Conservation (phyloP, 2,797 vertebrate species). For the Crocodylus rhombifer region DNA sequence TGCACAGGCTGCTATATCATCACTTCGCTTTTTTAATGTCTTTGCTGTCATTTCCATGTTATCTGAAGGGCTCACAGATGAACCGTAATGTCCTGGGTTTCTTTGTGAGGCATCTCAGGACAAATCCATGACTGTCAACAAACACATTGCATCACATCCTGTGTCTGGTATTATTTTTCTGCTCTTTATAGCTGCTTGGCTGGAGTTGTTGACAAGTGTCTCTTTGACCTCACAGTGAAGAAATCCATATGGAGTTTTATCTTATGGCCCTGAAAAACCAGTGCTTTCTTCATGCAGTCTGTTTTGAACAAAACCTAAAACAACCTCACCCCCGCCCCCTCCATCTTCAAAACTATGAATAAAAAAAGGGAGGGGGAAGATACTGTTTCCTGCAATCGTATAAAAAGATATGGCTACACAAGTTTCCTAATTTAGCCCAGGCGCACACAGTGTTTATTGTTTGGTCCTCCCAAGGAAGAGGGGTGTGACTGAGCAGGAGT, state of each 20-base stretch:
- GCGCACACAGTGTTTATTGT: not conserved
- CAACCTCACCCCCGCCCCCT: not conserved
- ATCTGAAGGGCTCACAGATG: not conserved
- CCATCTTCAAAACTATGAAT: not conserved
- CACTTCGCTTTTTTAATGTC: not conserved
- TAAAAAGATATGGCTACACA: no score
- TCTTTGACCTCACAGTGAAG: not conserved
- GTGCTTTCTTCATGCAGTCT: not conserved
- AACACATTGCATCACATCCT: not conserved
- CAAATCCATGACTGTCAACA: not conserved
- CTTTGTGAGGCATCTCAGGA: not conserved
- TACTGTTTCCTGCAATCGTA: not conserved
- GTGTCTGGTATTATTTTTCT: conserved; percentile 25
- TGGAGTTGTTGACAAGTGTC: not conserved
- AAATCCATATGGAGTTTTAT: not conserved
- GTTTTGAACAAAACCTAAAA: not conserved
- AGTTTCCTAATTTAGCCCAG: no score
- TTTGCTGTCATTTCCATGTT: not conserved
- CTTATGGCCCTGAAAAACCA: not conserved
- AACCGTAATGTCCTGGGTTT: not conserved
- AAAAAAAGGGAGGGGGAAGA: not conserved
- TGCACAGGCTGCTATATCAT: not conserved
- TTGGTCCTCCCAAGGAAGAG: not conserved
- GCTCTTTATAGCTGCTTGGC: not conserved
- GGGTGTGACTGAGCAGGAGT: not conserved